Base-by-base conservation (phyloP, 2,797 vertebrate genomes). In the Pelochelys cantorii region DNA sequence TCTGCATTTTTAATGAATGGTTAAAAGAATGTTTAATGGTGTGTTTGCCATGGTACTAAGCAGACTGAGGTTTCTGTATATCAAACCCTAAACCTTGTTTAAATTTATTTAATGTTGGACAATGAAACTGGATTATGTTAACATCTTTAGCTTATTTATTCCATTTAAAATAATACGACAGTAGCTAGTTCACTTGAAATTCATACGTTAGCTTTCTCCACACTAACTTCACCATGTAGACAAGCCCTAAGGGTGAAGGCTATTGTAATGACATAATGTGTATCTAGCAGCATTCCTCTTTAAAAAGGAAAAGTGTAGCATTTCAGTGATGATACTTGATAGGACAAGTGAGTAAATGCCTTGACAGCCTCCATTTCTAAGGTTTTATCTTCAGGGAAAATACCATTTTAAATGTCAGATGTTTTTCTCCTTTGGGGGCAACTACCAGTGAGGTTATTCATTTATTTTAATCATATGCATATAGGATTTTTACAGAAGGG, bases 401-500 rank as follows among this genome's bases (percentile, higher is more conserved):
- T 48, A 88, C 11, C 31, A 11, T 79, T 92, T 93, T 88, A 34
- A 91, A 14, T 53, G 87, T 92, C 56, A 59, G 31, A 20, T 60
- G 53, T n/a, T 92, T 2, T 87, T 74, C 23, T 92, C 31, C 65
- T 88, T 87, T 79, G 75, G 53, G 92, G 81, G 94, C 77, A 88
- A 87, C 59, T 94, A 94, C 93, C 62, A 94, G 81, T 59, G 90
- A 95, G 85, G 62, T 87, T 97, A 93, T 91, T 87, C 31, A 95
- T 95, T 85, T 88, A 91, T 91, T 95, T 94, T 95, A 94, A 94
- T 96, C 84, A 91, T 59, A 86, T 88, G 71, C 68, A 87, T 86
- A 86, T 86, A 56, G 77, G 81, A 90, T 62, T 95, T 48, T 91
- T 93, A 92, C 37, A 92, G 84, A 89, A 88, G 95, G 88, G 94